A percentile compares a stretch with the other conserved stretches of the same genome.
phyloP scores from a whole-genome alignment of 2,113 vertebrate species.

The Chroicocephalus ridibundus region DNA sequence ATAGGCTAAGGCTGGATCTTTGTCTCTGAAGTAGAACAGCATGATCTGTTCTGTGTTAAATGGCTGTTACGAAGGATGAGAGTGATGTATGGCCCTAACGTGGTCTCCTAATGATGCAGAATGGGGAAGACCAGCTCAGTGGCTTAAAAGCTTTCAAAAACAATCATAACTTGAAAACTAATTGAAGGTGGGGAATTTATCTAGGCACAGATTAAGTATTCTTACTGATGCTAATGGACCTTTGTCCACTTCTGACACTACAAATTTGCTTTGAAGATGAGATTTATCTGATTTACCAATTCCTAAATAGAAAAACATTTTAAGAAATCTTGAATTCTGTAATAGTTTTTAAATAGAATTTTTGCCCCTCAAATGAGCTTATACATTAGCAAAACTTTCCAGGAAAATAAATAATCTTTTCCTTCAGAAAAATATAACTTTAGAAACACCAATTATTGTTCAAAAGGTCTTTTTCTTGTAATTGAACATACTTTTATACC shows the following conservation, averaged over 20 bases:
- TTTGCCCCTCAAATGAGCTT: not conserved
- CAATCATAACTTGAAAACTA: not conserved
- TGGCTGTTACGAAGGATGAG: not conserved
- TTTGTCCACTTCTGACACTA: not conserved
- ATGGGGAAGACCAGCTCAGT: fast-evolving
- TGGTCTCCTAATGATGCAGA: not conserved
- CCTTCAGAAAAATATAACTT: not conserved
- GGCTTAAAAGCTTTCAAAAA: not conserved
- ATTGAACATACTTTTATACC: not conserved
- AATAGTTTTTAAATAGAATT: not conserved
- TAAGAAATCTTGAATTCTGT: not conserved
- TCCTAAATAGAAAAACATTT: not conserved
- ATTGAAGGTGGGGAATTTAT: not conserved
- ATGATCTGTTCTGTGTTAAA: not conserved
- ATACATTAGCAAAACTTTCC: not conserved
- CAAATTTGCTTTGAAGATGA: not conserved
- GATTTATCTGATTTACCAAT: not conserved
- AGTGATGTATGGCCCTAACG: fast-evolving
- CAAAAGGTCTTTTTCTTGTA: not conserved
- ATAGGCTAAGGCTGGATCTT: not conserved
- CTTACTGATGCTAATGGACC: not conserved
- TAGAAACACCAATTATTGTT: not conserved
- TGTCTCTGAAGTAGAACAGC: not conserved
- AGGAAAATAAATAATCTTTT: not conserved
- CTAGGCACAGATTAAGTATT: not conserved